Percentiles rank a stretch among this genome's conserved stretches.
Evolutionary conservation across 2,888 invertebrate species (phyloP).

Genomic region (Acanthosoma haemorrhoidale): DNA sequence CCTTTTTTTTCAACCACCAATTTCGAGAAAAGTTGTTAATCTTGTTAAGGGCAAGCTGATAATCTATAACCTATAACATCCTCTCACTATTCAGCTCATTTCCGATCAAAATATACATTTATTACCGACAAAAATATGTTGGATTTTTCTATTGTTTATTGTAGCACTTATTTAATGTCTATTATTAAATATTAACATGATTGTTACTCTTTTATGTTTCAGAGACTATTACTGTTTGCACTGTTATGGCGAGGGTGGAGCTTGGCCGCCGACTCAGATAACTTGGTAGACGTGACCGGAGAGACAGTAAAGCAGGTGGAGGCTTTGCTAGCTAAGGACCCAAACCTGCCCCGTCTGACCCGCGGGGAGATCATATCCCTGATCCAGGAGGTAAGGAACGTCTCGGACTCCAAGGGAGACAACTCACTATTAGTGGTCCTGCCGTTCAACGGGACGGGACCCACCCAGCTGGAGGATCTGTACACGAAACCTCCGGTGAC

Average conservation of each 20-base stretch:
- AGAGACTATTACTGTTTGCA: conserved; percentile 18
- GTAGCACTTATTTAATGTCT: not conserved
- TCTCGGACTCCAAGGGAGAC: conserved; percentile 26
- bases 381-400: conserved; percentile 57
- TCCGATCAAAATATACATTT: not conserved
- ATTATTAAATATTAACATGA: not conserved
- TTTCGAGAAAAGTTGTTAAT: no score
- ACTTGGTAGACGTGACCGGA: conserved; percentile 29
- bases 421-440: conserved; percentile 36
- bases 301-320: conserved; percentile 63
- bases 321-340: conserved; percentile 55
- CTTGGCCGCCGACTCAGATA: conserved; percentile 21
- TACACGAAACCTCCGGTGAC: conserved; percentile 60
- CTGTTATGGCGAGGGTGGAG: conserved; percentile 19
- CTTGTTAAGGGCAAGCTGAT: no score
- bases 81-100: not conserved
- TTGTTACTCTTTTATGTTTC: conserved; percentile 1
- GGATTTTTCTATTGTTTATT: not conserved
- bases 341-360: conserved; percentile 58
- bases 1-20: no score
- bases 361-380: conserved; percentile 62
- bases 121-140: not conserved
- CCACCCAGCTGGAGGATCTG: conserved; percentile 53
- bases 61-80: not conserved
- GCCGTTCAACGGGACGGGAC: conserved; percentile 30